Evolutionary conservation across 1,140 invertebrate species (phyloP).

Genomic region (Centruroides sculpturatus): DNA sequence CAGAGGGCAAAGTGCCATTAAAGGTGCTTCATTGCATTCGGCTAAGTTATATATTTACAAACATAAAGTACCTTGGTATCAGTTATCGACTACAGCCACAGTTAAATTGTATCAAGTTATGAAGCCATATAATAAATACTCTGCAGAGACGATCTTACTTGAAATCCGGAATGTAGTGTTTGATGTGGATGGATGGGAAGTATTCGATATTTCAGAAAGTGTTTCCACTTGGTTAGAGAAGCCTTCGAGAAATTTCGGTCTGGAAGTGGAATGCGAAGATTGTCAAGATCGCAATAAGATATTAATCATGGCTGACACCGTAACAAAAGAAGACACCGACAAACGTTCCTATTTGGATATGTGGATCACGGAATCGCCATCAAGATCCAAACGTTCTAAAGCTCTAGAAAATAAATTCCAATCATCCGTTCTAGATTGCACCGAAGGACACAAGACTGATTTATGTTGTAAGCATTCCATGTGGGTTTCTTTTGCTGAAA

Average conservation of each 20-base stretch:
- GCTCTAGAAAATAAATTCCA: background rate
- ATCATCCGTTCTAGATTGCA: background rate
- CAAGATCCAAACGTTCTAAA: background rate
- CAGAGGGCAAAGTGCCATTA: too few species aligned
- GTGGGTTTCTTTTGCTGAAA: constrained; percentile 47
- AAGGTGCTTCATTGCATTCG: too few species aligned
- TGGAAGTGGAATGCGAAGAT: background rate
- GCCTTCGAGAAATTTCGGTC: background rate
- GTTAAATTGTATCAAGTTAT: too few species aligned
- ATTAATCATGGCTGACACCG: background rate
- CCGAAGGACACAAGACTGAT: background rate
- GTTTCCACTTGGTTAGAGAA: background rate
- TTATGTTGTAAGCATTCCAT: constrained; percentile 47
- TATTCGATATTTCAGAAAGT: background rate
- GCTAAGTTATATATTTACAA: too few species aligned
- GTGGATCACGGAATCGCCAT: background rate
- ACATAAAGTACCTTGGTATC: too few species aligned
- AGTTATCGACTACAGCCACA: too few species aligned
- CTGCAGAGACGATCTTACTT: too few species aligned
- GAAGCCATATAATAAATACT: too few species aligned
- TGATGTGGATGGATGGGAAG: background rate
- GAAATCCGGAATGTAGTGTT: background rate
- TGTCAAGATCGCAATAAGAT: background rate
- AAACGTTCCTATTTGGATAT: background rate
- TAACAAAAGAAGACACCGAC: background rate